Evolutionary conservation across 1,140 invertebrate species (phyloP), one percentile per base, ranked within the genome.

Genomic region (Conus betulinus): DNA sequence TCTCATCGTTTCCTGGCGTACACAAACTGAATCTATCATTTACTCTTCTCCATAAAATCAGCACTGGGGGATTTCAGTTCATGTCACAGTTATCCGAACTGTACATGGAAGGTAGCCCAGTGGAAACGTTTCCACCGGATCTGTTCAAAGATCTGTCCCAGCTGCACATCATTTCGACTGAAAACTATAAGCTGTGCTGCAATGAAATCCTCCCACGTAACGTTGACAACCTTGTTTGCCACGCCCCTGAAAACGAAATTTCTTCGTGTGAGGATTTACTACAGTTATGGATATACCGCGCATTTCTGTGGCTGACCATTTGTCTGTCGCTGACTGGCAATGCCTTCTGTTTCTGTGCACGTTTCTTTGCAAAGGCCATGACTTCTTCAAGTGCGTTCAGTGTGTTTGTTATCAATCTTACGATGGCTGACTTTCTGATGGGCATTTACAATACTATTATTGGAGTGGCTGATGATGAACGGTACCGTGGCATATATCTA

Each of bases 231-330:
- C 10, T 25, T 5, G 23, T 10, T 6, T 89, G 88, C 52, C 51
- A 74, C 39, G 88, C 88, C n/a, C 88, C 88, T 7, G 51, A 27
- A 27, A 81, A 89, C 52, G 88, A 90, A 57, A 85, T 92, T 53
- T 92, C 92, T 8, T 92, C 92, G 0, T 92, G 92, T 85, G 84
- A 83, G 13, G 88, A 92, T 57, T 71, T 92, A 52, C 85, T 92
- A 55, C 57, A 78, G 25, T 87, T 85, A 27, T 63, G 85, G 27
- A 15, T 87, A n/a, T 87, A 91, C 3, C 84, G 89, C 6, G 84
- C 88, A 11, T 84, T 85, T 15, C 53, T 92, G 0, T 91, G 90
- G 91, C n/a, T 92, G 51, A 84, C 90, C 57, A 89, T 88, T 0
- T 67, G 87, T 3, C 3, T 90, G 25, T 83, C 91, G 4, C 23